Percentiles rank a stretch among this genome's conserved stretches.
These are phyloP conservation scores for Chaetophractus vellerosus DNA, from an alignment of 2,797 vertebrate genomes.

Conservation along the genomic window DNA sequence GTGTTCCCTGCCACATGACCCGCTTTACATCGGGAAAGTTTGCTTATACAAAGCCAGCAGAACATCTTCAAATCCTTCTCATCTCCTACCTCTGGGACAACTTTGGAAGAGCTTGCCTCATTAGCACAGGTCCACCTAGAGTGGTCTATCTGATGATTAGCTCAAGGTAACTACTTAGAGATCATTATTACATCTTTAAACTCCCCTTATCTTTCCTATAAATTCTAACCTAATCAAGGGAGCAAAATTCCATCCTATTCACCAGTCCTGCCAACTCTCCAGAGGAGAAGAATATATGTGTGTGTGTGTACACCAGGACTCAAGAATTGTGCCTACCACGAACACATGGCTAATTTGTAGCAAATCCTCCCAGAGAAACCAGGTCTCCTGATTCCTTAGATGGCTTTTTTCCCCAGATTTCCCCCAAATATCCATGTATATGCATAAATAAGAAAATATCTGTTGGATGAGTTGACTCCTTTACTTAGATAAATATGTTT, in stretches of 20 bases:
- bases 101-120: neutral
- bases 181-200: neutral
- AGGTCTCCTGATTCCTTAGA: neutral
- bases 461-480: neutral
- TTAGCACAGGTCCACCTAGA: too few species aligned
- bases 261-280: neutral
- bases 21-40: too few species aligned
- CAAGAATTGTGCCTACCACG: neutral
- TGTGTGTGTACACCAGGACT: neutral
- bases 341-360: neutral
- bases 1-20: neutral
- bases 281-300: neutral
- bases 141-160: too few species aligned
- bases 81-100: neutral
- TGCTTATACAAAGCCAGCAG: neutral
- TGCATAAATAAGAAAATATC: neutral
- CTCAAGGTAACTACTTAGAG: neutral
- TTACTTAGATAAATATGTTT: neutral
- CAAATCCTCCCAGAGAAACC: neutral
- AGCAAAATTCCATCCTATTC: neutral
- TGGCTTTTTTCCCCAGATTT: neutral
- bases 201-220: neutral
- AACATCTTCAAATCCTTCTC: neutral
- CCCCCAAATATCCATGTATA: neutral
- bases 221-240: neutral